Conservation (phyloP, 2,888 invertebrate genomes). For the Nasonovia ribisnigri region DNA sequence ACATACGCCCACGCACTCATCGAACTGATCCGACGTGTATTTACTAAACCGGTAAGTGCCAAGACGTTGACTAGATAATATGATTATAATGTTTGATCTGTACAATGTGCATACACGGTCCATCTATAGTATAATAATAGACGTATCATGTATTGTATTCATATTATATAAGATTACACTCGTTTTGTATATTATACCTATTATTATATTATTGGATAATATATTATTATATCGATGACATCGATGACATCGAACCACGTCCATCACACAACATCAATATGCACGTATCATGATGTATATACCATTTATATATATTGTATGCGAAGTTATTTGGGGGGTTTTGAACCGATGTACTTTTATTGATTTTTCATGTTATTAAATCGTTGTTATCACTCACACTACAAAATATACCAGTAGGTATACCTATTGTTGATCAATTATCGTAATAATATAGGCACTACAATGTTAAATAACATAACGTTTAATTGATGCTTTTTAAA, state of each 20-base stretch:
- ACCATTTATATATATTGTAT: not conserved
- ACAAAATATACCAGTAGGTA: not conserved
- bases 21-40: not conserved
- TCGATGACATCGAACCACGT: not conserved
- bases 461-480: too few relatives aligned
- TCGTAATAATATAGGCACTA: too few relatives aligned
- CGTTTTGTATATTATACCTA: not conserved
- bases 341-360: not conserved
- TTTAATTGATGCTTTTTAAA: too few relatives aligned
- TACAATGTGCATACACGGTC: not conserved
- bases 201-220: not conserved
- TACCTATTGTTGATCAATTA: too few relatives aligned
- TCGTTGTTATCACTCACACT: not conserved
- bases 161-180: not conserved
- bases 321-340: not conserved
- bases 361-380: not conserved
- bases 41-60: conserved; percentile 2
- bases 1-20: not conserved
- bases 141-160: too few relatives aligned
- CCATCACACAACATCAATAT: not conserved
- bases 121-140: too few relatives aligned
- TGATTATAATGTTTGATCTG: not conserved
- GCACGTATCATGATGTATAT: not conserved
- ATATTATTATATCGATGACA: not conserved
- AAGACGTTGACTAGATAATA: not conserved